Base-by-base conservation (phyloP, 2,888 invertebrate genomes). In the Sisyra terminalis region DNA sequence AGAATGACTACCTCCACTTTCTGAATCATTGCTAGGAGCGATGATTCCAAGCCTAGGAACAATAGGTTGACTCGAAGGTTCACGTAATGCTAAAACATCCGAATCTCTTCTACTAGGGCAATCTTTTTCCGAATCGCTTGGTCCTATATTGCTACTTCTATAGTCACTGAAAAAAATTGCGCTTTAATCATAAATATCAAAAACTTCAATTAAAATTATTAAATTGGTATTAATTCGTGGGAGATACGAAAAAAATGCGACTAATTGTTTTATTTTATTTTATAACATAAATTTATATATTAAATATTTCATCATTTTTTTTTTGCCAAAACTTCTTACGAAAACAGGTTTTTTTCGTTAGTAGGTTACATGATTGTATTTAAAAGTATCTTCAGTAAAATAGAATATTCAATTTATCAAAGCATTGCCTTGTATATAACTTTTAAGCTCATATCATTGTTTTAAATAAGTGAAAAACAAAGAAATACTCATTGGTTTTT, bases 91-190 rank as follows among this genome's bases (percentile, higher is more conserved):
- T 40, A 47, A 57, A 42, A 63, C 65, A 54, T 78, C 78, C 0
- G 78, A 78, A 54, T 78, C 78, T 44, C 78, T 66, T 49, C 79
- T 64, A 49, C 80, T 83, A 44, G 83, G 78, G 60, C 82, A 79
- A 63, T 88, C 88, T 58, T 78, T 78, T 59, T 88, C 89, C 50
- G 88, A 89, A 66, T 89, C 89, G 55, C 87, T 87, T 48, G 87
- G 87, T 50, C 83, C 87, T 54, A 89, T 73, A 60, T 82, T 86
- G 66, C 82, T 82, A 73, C 88, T 87, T 64, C 88, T 82, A 71
- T 89, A 86, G 75, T 89, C 89, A 75, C 89, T 89, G 73, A 63
- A 71, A 65, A 13, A 24, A 29, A 39, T 14, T 24, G 3, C 7
- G 24, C 24, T 7, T 24, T 24, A 24, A 24, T 24, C 24, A 24